phyloP scores from a whole-genome alignment of 2,888 invertebrate genomes.

The Mythimna vitellina region DNA sequence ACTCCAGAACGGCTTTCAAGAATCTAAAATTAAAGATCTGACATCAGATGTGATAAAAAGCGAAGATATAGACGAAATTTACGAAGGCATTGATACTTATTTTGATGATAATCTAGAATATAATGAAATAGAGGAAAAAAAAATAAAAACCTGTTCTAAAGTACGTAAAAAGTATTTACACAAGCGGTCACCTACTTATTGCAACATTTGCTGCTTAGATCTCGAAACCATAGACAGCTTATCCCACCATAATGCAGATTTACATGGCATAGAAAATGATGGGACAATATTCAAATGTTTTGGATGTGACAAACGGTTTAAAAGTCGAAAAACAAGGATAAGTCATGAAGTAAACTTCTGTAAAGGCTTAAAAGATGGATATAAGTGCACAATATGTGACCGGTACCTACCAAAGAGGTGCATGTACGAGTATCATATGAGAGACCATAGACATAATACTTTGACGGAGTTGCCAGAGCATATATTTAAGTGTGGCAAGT shows the following conservation, averaged over 20 bases:
- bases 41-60: constrained; percentile 38
- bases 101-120: constrained; percentile 39
- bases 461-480: constrained; percentile 72
- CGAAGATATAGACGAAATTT: constrained; percentile 47
- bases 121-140: constrained; percentile 34
- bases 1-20: constrained; percentile 48
- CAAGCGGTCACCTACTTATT: constrained; percentile 75
- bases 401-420: constrained; percentile 77
- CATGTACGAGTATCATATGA: constrained; percentile 79
- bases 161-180: constrained; percentile 67
- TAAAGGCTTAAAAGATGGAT: constrained; percentile 81
- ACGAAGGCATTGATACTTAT: constrained; percentile 37
- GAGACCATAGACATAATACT: constrained; percentile 76
- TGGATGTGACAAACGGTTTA: constrained; percentile 82
- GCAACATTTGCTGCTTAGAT: constrained; percentile 79
- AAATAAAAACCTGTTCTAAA: constrained; percentile 53
- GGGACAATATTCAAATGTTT: constrained; percentile 80
- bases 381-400: constrained; percentile 79
- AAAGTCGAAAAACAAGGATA: constrained; percentile 73
- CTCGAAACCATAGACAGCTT: constrained; percentile 70
- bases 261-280: constrained; percentile 77
- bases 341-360: constrained; percentile 81
- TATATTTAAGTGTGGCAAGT: constrained; percentile 81
- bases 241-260: constrained; percentile 73
- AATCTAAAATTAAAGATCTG: constrained; percentile 45